These are phyloP conservation scores for Calosoma granatense DNA, from an alignment of 1,140 invertebrate species.

Conservation along the genomic window DNA sequence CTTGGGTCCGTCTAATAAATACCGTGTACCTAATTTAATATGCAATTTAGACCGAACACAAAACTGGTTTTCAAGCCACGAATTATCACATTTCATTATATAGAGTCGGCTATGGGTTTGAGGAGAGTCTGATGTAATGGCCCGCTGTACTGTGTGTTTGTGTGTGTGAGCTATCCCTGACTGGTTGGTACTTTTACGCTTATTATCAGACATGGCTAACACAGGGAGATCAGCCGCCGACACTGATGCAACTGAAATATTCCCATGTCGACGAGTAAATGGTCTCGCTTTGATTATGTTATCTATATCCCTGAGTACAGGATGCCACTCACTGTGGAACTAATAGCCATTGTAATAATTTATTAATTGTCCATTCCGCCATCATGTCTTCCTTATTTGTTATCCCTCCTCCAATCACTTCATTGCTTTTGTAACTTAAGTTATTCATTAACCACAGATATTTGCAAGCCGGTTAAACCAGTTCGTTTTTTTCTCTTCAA, in stretches of 20 bases:
- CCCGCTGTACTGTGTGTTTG: background rate
- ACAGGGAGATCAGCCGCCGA: too few species aligned
- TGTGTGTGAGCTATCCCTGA: background rate
- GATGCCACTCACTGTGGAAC: background rate
- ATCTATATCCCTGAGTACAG: background rate
- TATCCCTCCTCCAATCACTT: too few species aligned
- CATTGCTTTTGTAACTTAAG: too few species aligned
- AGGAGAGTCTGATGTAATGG: too few species aligned
- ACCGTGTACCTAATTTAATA: constrained; percentile 6
- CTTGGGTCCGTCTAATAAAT: background rate
- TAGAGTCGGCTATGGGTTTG: background rate
- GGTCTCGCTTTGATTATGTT: constrained; percentile 1
- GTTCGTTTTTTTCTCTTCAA: too few species aligned
- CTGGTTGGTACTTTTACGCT: constrained; percentile 1
- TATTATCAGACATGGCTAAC: too few species aligned
- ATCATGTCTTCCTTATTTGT: too few species aligned
- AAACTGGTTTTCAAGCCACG: constrained; percentile 1
- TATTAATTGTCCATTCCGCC: background rate
- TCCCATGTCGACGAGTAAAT: too few species aligned
- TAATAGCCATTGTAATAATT: background rate
- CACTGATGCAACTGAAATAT: too few species aligned
- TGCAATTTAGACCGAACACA: constrained; percentile 4
- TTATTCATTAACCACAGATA: too few species aligned
- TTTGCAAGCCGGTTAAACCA: too few species aligned
- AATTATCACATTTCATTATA: constrained; percentile 2